Evolutionary conservation across 92 coral and sea anemone species (phyloP).

Genomic region (Siderastrea radians): DNA sequence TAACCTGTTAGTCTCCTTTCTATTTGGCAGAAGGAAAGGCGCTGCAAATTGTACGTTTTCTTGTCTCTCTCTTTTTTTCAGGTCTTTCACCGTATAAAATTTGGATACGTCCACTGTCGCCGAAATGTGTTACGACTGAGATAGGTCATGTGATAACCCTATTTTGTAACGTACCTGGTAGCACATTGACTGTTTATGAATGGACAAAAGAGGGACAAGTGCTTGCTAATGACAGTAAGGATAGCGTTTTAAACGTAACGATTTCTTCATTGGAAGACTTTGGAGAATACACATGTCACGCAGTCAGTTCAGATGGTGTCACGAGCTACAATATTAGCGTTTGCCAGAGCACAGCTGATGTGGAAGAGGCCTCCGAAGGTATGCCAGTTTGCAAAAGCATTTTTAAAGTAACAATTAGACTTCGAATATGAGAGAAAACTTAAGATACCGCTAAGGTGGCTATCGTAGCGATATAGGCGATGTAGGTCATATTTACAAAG

Average conservation of each 20-base stretch:
- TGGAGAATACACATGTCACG: constrained; percentile 44
- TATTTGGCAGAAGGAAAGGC: neutral
- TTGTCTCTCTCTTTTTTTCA: neutral
- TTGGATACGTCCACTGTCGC: constrained; percentile 18
- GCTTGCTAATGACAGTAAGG: constrained; percentile 1
- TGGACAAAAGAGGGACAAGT: constrained; percentile 31
- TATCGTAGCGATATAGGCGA: too few relatives aligned
- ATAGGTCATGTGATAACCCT: constrained; percentile 33
- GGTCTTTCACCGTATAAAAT: neutral
- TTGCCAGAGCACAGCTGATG: neutral
- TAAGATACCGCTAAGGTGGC: too few relatives aligned
- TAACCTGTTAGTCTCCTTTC: neutral
- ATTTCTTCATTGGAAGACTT: constrained; percentile 32
- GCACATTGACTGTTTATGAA: neutral
- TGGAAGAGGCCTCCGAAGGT: neutral
- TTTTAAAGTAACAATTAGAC: neutral
- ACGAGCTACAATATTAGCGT: constrained; percentile 20
- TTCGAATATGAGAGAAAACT: too few relatives aligned
- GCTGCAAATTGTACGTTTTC: neutral
- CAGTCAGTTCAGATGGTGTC: constrained; percentile 5
- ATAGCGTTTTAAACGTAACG: constrained; percentile 13
- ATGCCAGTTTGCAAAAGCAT: neutral
- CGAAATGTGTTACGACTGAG: constrained; percentile 19
- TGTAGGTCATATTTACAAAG: too few relatives aligned
- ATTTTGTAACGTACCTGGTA: constrained; percentile 19